Evolutionary conservation across 2,113 vertebrate genomes (phyloP).

Genomic region (Pseudopodoces humilis): DNA sequence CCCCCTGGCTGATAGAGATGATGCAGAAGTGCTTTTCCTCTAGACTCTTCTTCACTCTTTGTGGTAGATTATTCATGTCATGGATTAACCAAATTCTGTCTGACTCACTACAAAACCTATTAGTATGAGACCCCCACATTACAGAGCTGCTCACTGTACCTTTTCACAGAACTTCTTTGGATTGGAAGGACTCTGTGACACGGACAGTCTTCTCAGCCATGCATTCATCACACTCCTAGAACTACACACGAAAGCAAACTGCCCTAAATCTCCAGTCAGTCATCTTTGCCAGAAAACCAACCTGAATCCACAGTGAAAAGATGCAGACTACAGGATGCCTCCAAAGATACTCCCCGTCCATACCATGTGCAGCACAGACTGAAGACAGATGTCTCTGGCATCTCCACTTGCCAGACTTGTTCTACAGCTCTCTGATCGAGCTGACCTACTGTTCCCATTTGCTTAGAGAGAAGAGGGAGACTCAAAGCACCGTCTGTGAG

Average conservation of each 20-base stretch:
- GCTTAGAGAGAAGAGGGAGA: background rate
- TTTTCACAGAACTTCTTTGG: background rate
- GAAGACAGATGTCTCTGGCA: background rate
- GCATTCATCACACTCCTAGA: background rate
- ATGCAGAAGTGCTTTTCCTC: background rate
- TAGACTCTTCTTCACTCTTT: background rate
- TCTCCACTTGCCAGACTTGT: background rate
- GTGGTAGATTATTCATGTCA: background rate
- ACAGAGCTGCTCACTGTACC: background rate
- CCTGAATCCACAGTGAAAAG: conserved; percentile 21
- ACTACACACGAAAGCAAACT: fast-evolving
- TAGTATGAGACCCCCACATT: background rate
- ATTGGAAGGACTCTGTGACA: background rate
- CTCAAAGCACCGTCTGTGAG: background rate
- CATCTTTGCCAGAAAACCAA: conserved; percentile 1
- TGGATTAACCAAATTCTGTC: background rate
- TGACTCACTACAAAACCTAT: background rate
- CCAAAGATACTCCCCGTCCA: background rate
- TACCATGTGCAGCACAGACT: background rate
- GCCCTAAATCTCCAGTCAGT: background rate
- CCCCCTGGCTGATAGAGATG: background rate
- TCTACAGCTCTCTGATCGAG: background rate
- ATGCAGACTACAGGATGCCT: background rate
- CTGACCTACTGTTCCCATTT: background rate
- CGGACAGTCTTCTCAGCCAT: background rate